Evolutionary conservation across 2,797 vertebrate genomes (phyloP).

Genomic region (Peromyscus melanophrys): DNA sequence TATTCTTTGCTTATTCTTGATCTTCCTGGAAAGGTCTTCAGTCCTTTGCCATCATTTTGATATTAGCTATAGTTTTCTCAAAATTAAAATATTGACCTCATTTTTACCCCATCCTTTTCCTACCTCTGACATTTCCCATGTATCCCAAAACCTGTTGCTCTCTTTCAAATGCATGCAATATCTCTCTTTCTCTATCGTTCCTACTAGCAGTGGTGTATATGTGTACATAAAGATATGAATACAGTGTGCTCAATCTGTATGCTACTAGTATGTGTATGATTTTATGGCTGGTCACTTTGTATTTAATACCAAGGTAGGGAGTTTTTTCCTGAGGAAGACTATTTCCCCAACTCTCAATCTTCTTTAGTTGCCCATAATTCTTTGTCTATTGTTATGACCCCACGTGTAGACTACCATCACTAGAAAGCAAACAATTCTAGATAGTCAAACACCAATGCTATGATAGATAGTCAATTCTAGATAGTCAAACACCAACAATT

Average conservation of each 20-base stretch:
- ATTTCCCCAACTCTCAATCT: too few species aligned
- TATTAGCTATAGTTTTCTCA: neutral
- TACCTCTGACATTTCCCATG: neutral
- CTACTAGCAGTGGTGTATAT: neutral
- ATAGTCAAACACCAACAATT: neutral
- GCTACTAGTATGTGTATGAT: neutral
- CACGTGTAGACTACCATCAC: neutral
- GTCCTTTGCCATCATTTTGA: neutral
- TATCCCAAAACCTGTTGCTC: neutral
- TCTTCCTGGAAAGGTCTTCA: neutral
- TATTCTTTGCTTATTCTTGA: neutral
- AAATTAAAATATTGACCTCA: neutral
- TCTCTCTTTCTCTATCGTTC: neutral
- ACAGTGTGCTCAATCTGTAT: neutral
- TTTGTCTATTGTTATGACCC: too few species aligned
- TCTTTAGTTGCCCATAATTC: too few species aligned
- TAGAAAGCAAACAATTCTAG: neutral
- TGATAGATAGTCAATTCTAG: too few species aligned
- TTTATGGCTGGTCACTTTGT: too few species aligned
- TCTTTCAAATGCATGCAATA: neutral
- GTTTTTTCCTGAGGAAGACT: too few species aligned
- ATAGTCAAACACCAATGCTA: neutral
- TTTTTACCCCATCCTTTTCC: neutral
- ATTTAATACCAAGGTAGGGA: too few species aligned
- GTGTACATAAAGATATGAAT: neutral